Percentiles rank a stretch among this genome's conserved stretches.
These are phyloP conservation scores for Chironomus striatipennis DNA, from an alignment of 1,140 invertebrate genomes.

Conservation along the genomic window DNA sequence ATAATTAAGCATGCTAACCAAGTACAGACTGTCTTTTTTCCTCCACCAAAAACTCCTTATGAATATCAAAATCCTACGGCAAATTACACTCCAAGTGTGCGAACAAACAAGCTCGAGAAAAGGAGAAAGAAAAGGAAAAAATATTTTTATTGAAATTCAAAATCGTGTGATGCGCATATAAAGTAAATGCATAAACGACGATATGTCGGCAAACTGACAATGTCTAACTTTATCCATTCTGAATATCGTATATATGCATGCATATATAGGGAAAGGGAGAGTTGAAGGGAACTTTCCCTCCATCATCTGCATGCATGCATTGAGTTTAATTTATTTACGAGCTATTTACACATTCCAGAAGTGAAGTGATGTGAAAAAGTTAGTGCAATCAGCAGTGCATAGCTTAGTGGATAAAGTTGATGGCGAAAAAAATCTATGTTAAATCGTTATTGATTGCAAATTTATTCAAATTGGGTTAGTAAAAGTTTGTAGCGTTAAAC, in stretches of 20 bases:
- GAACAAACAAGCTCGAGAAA: no score
- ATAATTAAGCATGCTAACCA: no score
- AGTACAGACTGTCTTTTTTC: no score
- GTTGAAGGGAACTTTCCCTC: no score
- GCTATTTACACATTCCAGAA: slow-evolving; percentile 22
- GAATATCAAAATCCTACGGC: no score
- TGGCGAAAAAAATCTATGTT: background rate
- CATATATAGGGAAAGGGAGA: no score
- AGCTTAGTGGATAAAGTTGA: background rate
- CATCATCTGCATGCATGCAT: background rate
- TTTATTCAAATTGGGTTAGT: slow-evolving; percentile 24
- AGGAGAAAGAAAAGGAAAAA: no score
- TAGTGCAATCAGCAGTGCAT: background rate
- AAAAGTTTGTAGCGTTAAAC: background rate
- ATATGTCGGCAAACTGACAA: background rate
- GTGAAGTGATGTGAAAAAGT: slow-evolving; percentile 1
- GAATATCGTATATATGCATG: no score
- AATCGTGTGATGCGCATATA: background rate
- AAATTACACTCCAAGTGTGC: no score
- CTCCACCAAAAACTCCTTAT: no score
- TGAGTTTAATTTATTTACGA: slow-evolving; percentile 7
- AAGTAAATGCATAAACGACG: background rate
- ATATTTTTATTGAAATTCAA: no score
- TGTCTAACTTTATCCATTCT: slow-evolving; percentile 9
- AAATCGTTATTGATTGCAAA: slow-evolving; percentile 22